A percentile compares a stretch with the other conserved stretches of the same genome.
phyloP scores from a whole-genome alignment of 2,797 vertebrate species.

The Falco cherrug region DNA sequence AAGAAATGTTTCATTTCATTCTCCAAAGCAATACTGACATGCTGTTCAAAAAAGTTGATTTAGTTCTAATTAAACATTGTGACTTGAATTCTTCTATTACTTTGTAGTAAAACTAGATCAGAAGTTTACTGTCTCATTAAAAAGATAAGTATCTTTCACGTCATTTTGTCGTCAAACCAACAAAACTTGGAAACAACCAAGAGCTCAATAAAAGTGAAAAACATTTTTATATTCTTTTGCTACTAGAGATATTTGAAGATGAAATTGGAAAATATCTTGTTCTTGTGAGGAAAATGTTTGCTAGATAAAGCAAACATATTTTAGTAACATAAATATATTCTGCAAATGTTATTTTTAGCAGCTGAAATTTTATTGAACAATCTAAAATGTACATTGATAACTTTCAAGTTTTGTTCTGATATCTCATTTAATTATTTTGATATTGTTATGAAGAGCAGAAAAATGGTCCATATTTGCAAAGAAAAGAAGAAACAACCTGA shows the following conservation, averaged over 20 bases:
- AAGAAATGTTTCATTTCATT: conserved; percentile 84
- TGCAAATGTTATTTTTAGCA: not conserved
- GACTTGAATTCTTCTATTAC: conserved; percentile 77
- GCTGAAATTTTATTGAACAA: not conserved
- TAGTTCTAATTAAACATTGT: conserved; percentile 84
- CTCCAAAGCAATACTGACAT: conserved; percentile 84
- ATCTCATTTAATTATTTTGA: not conserved
- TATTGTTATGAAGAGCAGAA: not conserved
- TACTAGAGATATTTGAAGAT: not conserved
- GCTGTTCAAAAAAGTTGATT: conserved; percentile 83
- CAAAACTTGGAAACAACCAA: not conserved
- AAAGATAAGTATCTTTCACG: not conserved
- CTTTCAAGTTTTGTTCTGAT: not conserved
- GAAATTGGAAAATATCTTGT: not conserved
- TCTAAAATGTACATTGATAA: not conserved
- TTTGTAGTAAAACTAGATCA: conserved; percentile 18
- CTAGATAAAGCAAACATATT: not conserved
- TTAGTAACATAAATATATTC: not conserved
- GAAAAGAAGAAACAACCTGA: not conserved
- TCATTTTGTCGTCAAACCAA: not conserved
- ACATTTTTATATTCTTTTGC: not conserved
- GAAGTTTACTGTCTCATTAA: not conserved
- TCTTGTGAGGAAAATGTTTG: not conserved
- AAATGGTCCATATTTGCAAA: not conserved
- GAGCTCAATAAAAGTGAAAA: not conserved